These are phyloP conservation scores for Incurvaria masculella DNA, from an alignment of 2,888 invertebrate genomes.

Conservation along the genomic window DNA sequence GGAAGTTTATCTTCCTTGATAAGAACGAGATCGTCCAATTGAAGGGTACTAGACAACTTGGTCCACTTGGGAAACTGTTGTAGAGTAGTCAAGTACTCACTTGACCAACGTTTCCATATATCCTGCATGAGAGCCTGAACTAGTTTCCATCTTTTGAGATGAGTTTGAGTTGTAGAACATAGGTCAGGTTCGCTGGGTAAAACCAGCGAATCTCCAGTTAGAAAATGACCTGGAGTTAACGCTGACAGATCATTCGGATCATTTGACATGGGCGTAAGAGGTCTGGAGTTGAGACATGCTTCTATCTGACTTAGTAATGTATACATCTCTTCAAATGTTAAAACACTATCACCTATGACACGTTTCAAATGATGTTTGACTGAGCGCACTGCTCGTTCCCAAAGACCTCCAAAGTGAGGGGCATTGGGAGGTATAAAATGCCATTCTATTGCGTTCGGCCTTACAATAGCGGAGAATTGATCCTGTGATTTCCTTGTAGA, in stretches of 20 bases:
- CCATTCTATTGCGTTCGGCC: constrained; percentile 7
- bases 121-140: constrained; percentile 18
- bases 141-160: constrained; percentile 16
- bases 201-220: constrained; percentile 14
- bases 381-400: constrained; percentile 13
- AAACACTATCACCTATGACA: constrained; percentile 17
- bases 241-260: constrained; percentile 17
- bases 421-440: constrained; percentile 13
- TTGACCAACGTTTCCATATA: constrained; percentile 17
- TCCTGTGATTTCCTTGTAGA: neutral
- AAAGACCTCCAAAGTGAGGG: constrained; percentile 17
- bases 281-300: constrained; percentile 17
- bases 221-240: constrained; percentile 18
- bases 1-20: neutral
- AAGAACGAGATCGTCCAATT: neutral
- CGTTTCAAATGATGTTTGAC: constrained; percentile 16
- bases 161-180: neutral
- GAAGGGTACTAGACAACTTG: neutral
- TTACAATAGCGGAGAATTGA: neutral
- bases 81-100: constrained; percentile 16
- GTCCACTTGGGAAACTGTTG: neutral
- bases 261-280: constrained; percentile 16
- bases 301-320: constrained; percentile 18
- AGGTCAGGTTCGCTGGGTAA: constrained; percentile 9
- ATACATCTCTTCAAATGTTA: constrained; percentile 17